phyloP scores from a whole-genome alignment of 1,140 invertebrate genomes.

The Bacillus rossius region DNA sequence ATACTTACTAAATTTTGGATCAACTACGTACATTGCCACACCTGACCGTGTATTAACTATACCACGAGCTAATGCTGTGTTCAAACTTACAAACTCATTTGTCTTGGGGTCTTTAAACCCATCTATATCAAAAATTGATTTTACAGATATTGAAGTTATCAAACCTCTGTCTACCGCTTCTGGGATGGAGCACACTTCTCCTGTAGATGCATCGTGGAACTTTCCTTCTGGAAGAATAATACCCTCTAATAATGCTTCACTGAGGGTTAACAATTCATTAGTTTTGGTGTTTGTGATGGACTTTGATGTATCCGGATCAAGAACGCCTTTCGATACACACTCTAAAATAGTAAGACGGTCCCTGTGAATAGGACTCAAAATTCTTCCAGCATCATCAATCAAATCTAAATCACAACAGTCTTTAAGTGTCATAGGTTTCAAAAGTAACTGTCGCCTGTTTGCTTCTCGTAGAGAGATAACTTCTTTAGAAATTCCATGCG shows the following conservation, averaged over 20 bases:
- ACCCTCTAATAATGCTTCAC: conserved; percentile 72
- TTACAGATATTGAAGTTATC: conserved; percentile 81
- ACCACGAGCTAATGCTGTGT: conserved; percentile 74
- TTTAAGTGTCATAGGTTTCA: conserved; percentile 85
- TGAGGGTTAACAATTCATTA: conserved; percentile 73
- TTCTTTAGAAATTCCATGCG: conserved; percentile 65
- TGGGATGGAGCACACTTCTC: conserved; percentile 60
- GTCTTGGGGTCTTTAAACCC: conserved; percentile 81
- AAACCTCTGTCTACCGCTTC: conserved; percentile 61
- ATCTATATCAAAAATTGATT: conserved; percentile 88
- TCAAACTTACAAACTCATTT: conserved; percentile 79
- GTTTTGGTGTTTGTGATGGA: conserved; percentile 75
- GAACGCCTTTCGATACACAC: conserved; percentile 74
- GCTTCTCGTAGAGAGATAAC: conserved; percentile 76
- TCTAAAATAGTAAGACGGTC: conserved; percentile 72
- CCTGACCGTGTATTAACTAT: conserved; percentile 69
- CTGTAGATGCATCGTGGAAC: conserved; percentile 64
- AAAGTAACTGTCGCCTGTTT: conserved; percentile 66
- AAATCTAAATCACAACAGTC: conserved; percentile 77
- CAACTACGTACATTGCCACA: conserved; percentile 61
- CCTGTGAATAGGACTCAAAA: conserved; percentile 73
- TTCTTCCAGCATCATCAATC: conserved; percentile 68
- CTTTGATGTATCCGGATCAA: conserved; percentile 76
- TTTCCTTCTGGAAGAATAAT: conserved; percentile 68
- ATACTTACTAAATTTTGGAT: conserved; percentile 66